Conservation (phyloP, 1,140 invertebrate genomes). For the Hypothenemus hampei region DNA sequence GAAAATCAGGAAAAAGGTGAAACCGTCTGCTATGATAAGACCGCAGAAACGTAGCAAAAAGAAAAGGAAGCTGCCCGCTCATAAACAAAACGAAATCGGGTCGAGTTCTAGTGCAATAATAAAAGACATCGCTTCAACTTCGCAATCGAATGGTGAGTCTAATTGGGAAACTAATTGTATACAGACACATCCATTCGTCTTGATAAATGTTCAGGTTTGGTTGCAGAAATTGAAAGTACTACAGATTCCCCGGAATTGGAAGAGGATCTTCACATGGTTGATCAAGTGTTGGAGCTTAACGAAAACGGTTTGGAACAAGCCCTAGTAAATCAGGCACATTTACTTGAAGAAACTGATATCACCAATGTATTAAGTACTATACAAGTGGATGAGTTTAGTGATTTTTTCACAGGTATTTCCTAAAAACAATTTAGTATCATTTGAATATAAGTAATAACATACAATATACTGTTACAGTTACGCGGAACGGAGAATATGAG, state of each 20-base stretch:
- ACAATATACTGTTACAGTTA: slow-evolving; percentile 49
- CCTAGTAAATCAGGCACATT: slow-evolving; percentile 43
- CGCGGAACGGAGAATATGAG: slow-evolving; percentile 65
- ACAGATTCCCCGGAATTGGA: slow-evolving; percentile 34
- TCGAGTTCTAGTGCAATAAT: slow-evolving; percentile 32
- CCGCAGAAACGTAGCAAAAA: slow-evolving; percentile 65
- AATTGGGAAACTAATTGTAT: no score
- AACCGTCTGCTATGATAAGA: slow-evolving; percentile 64
- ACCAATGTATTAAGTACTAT: slow-evolving; percentile 85
- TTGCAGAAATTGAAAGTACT: background rate
- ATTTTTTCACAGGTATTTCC: slow-evolving; percentile 77
- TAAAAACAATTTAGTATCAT: no score
- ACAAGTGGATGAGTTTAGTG: slow-evolving; percentile 86
- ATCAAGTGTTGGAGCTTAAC: slow-evolving; percentile 42
- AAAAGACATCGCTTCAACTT: slow-evolving; percentile 6
- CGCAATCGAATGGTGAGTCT: slow-evolving; percentile 23
- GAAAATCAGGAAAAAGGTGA: slow-evolving; percentile 71
- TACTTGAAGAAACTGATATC: slow-evolving; percentile 79
- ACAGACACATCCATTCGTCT: no score
- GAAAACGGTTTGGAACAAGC: slow-evolving; percentile 41
- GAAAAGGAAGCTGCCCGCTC: slow-evolving; percentile 36
- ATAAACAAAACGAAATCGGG: slow-evolving; percentile 15
- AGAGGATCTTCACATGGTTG: slow-evolving; percentile 43
- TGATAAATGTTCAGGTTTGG: no score
- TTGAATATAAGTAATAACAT: background rate